Conservation (phyloP, 2,888 invertebrate genomes). For the Ceriagrion tenellum region DNA sequence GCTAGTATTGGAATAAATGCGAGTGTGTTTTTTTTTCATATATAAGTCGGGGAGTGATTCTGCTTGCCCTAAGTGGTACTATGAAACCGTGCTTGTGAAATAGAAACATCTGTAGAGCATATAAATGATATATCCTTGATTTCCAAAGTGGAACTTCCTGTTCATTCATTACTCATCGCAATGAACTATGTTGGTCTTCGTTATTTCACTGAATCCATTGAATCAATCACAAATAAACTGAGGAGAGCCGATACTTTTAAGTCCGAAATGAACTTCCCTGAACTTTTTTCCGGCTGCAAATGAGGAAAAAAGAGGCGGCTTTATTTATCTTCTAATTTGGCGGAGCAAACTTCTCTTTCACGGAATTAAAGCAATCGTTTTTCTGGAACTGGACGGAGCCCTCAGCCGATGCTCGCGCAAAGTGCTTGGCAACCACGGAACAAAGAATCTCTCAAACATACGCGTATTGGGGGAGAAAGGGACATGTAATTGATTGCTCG, state of each 20-base stretch:
- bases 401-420: neutral
- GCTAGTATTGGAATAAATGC: no score
- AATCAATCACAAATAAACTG: neutral
- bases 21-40: no score
- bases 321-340: slow-evolving; percentile 2
- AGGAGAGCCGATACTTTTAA: neutral
- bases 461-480: neutral
- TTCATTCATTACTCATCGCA: neutral
- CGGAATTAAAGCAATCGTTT: slow-evolving; percentile 14
- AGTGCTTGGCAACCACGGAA: neutral
- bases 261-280: neutral
- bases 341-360: neutral
- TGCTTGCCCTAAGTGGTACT: no score
- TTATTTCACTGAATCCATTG: neutral
- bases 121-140: neutral
- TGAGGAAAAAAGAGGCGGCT: neutral
- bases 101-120: neutral
- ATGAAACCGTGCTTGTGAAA: no score
- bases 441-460: slow-evolving; percentile 33
- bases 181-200: neutral
- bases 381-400: neutral
- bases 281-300: neutral
- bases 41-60: no score
- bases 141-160: neutral
- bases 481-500: slow-evolving; percentile 37